phyloP scores from a whole-genome alignment of 2,888 invertebrate genomes.

The Podotricha telesiphe region DNA sequence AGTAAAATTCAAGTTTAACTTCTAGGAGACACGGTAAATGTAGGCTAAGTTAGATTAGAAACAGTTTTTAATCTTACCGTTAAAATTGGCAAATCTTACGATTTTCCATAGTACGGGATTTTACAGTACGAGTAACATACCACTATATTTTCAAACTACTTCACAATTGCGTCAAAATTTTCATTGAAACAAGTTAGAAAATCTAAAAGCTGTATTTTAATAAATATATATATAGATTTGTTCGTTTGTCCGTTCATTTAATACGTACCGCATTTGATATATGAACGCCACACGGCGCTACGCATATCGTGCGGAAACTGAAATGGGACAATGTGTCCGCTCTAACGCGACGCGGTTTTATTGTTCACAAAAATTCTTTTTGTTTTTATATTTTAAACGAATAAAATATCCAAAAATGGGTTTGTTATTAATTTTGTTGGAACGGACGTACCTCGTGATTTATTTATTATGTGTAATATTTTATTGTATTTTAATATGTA shows the following conservation, averaged over 20 bases:
- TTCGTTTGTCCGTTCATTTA: conserved; percentile 14
- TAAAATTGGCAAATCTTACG: no score
- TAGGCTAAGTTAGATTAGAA: no score
- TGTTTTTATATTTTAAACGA: conserved; percentile 9
- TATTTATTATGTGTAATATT: background rate
- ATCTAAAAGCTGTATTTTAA: no score
- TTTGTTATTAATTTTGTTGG: background rate
- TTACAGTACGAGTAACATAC: no score
- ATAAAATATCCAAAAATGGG: conserved; percentile 11
- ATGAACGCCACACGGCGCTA: conserved; percentile 26
- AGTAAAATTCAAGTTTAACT: no score
- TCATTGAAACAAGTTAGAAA: no score
- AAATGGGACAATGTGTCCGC: conserved; percentile 32
- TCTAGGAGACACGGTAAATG: no score
- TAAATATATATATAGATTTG: background rate
- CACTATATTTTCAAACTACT: no score
- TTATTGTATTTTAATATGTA: background rate
- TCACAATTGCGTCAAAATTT: no score
- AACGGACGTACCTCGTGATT: background rate
- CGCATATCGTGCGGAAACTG: conserved; percentile 35
- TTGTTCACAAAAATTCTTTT: conserved; percentile 27
- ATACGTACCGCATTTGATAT: conserved; percentile 35
- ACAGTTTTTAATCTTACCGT: no score
- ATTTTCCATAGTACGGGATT: no score
- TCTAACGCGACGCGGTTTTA: conserved; percentile 33